Conservation (phyloP, 2,888 invertebrate species). For the Chorisops tibialis region DNA sequence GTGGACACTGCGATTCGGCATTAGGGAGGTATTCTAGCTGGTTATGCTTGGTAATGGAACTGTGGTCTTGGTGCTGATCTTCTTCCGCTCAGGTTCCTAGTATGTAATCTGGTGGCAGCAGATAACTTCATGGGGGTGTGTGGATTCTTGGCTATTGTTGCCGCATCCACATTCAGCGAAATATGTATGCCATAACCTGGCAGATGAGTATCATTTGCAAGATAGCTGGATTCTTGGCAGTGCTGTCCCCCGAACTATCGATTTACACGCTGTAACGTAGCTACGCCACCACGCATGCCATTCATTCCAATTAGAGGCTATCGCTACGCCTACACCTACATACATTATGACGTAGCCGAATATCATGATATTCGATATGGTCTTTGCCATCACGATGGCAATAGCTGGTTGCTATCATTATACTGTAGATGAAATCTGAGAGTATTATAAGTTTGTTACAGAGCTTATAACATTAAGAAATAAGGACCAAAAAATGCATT, state of each 20-base stretch:
- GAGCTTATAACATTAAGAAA: too few species aligned
- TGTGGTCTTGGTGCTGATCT: constrained; percentile 89
- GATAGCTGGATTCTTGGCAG: constrained; percentile 91
- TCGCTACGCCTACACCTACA: constrained; percentile 81
- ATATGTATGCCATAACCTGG: constrained; percentile 98
- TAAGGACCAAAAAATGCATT: too few species aligned
- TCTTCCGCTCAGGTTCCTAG: constrained; percentile 88
- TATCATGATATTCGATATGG: constrained; percentile 93
- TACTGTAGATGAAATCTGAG: too few species aligned
- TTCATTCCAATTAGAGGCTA: constrained; percentile 93
- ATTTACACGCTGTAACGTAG: constrained; percentile 94
- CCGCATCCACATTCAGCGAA: constrained; percentile 92
- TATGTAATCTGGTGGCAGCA: constrained; percentile 93
- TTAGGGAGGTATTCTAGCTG: constrained; percentile 94
- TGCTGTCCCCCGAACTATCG: constrained; percentile 88
- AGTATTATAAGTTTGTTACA: too few species aligned
- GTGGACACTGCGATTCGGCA: constrained; percentile 95
- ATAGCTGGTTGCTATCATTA: too few species aligned
- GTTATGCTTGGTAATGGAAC: constrained; percentile 95
- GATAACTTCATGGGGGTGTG: constrained; percentile 98
- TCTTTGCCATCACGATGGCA: constrained; percentile 82
- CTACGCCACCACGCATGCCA: constrained; percentile 96
- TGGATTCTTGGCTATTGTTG: constrained; percentile 91
- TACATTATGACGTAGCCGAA: too few species aligned
- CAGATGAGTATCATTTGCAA: constrained; percentile 93